These are phyloP conservation scores for Brachionichthys hirsutus DNA, from an alignment of 2,113 vertebrate genomes.

Conservation along the genomic window DNA sequence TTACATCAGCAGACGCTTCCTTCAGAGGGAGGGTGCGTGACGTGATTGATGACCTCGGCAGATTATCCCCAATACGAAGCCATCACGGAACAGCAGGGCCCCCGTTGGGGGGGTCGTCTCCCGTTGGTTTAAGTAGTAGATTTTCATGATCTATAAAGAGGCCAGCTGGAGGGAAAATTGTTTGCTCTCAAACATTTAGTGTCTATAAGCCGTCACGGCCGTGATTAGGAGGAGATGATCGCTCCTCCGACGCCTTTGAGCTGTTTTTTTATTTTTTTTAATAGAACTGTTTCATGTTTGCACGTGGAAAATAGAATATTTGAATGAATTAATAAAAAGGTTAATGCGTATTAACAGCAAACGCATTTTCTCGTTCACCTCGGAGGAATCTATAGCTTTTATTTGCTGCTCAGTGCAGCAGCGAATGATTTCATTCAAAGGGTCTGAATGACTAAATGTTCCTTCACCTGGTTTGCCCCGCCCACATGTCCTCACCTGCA, in stretches of 20 bases:
- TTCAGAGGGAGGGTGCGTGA: slow-evolving; percentile 51
- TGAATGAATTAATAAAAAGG: slow-evolving; percentile 16
- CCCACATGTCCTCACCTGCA: too few species aligned
- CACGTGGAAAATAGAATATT: slow-evolving; percentile 4
- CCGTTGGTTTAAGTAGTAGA: slow-evolving; percentile 77
- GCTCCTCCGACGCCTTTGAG: slow-evolving; percentile 40
- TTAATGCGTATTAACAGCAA: slow-evolving; percentile 10
- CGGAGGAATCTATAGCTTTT: too few species aligned
- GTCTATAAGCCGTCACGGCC: slow-evolving; percentile 57
- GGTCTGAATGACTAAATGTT: too few species aligned
- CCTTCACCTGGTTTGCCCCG: too few species aligned
- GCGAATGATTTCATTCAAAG: too few species aligned
- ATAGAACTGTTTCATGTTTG: slow-evolving; percentile 27
- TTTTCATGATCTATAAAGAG: slow-evolving; percentile 78
- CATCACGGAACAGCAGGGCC: slow-evolving; percentile 75
- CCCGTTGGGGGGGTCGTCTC: slow-evolving; percentile 74
- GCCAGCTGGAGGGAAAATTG: slow-evolving; percentile 75
- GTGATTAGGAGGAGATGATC: slow-evolving; percentile 65
- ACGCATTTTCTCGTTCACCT: slow-evolving; percentile 1
- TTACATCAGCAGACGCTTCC: slow-evolving; percentile 28
- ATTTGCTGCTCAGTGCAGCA: too few species aligned
- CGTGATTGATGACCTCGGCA: slow-evolving; percentile 76
- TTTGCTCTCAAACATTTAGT: slow-evolving; percentile 73
- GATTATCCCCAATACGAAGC: slow-evolving; percentile 75
- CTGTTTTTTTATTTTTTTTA: slow-evolving; percentile 1